Base-by-base conservation (phyloP, 2,113 vertebrate species). In the Hiodon alosoides region DNA sequence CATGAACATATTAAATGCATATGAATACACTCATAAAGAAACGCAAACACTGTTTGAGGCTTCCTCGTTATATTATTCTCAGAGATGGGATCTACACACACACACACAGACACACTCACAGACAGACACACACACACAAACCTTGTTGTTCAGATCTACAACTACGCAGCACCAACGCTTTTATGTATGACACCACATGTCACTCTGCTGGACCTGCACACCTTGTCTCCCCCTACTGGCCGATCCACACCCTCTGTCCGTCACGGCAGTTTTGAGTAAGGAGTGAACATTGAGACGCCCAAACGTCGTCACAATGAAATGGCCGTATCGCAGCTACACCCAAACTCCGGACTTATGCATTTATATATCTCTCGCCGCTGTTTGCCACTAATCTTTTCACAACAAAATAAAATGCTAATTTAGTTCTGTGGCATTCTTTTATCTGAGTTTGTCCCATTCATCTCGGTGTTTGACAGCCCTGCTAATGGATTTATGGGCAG, bases 381-480 rank as follows among this genome's bases (percentile, higher is more conserved):
- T 62, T 78, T 65, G 71, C 73, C 73, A 70, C 55, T 69, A n/a
- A 46, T 71, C 52, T 77, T 78, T 69, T 71, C 69, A 76, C 48
- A 79, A 79, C 76, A 78, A n/a, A 53, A 31, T 31, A 31, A 76
- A 67, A 54, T 81, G 85, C 71, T 13, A 67, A 69, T 85, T 80
- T 83, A 81, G 79, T 82, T 73, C 66, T 62, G 5, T 79, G 71
- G 76, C 80, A 78, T 66, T 77, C 65, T 78, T 74, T 83, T 80
- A 48, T 84, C 71, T 72, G 72, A 67, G 75, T 66, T 72, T 79
- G 73, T 64, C 79, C 84, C 73, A 67, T 82, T 73, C 50, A 48
- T 81, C 76, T 72, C 46, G 53, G 57, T 72, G 75, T 31, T 76
- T 83, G 79, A 83, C 77, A 82, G 78, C 76, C 55, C 3, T 0